phyloP scores from a whole-genome alignment of 1,140 invertebrate genomes.

The Acromyrmex charruanus region DNA sequence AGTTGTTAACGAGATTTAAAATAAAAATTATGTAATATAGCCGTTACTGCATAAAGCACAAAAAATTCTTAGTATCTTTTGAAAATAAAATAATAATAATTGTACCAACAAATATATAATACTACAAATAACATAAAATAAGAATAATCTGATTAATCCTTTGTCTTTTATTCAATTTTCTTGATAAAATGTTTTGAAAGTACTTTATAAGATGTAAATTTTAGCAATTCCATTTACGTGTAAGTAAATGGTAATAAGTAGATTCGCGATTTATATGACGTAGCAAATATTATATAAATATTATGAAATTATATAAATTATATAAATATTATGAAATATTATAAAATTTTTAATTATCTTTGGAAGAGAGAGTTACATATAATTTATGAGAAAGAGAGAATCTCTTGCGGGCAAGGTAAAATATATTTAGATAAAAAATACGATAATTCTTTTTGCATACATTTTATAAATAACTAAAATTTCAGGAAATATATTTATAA shows the following conservation, averaged over 20 bases:
- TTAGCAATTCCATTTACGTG: background rate
- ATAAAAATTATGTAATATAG: background rate
- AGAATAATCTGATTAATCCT: background rate
- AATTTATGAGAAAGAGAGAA: background rate
- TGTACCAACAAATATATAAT: background rate
- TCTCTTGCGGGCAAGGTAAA: background rate
- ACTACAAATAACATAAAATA: background rate
- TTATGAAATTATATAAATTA: background rate
- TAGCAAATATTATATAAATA: background rate
- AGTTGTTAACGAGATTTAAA: background rate
- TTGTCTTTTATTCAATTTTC: background rate
- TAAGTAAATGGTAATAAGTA: background rate
- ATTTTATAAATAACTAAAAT: background rate
- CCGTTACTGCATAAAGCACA: background rate
- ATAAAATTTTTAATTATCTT: background rate
- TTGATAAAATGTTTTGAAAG: background rate
- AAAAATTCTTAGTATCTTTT: background rate
- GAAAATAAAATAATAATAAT: slow-evolving; percentile 11
- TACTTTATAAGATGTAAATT: background rate
- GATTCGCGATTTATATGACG: background rate
- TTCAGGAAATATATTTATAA: background rate
- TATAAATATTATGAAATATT: background rate
- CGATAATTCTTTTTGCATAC: background rate
- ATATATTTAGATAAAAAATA: background rate
- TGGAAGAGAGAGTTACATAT: background rate